A percentile compares a stretch with the other conserved stretches of the same genome.
Conservation (phyloP, 2,888 invertebrate genomes). For the Drosophila ochracea region DNA sequence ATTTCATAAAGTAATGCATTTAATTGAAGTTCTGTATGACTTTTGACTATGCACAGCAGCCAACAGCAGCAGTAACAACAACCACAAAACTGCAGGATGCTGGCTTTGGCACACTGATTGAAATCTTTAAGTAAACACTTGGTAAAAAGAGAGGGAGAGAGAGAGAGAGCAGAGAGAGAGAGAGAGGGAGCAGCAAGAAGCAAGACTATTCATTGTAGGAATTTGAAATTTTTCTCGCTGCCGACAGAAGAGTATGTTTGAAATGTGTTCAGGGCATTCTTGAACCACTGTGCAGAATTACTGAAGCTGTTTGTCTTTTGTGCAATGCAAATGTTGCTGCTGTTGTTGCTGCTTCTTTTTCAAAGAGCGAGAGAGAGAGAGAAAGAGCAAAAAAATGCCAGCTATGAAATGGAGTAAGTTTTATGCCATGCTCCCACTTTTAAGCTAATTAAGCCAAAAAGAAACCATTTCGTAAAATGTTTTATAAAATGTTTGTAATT, state of each 20-base stretch:
- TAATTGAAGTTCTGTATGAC: conserved; percentile 71
- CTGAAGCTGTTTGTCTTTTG: conserved; percentile 43
- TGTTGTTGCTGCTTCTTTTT: conserved; percentile 14
- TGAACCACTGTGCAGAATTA: conserved; percentile 43
- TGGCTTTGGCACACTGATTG: conserved; percentile 32
- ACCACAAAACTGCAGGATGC: not conserved
- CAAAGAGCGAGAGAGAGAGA: not conserved
- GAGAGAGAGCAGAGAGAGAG: not conserved
- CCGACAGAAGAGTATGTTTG: not conserved
- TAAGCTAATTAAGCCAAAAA: conserved; percentile 58
- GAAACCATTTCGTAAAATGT: conserved; percentile 48
- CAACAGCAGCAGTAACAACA: conserved; percentile 3
- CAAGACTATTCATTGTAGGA: not conserved
- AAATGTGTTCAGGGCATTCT: conserved; percentile 3
- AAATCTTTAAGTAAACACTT: not conserved
- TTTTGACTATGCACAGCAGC: conserved; percentile 34
- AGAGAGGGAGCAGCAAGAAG: not conserved
- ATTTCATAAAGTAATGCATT: conserved; percentile 72
- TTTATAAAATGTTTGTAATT: conserved; percentile 26
- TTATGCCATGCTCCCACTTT: conserved; percentile 38
- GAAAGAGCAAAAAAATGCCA: not conserved
- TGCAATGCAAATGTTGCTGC: conserved; percentile 20
- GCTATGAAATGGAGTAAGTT: conserved; percentile 19
- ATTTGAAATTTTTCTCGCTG: not conserved
- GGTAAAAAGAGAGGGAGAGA: not conserved